phyloP scores from a whole-genome alignment of 2,888 invertebrate genomes.

The Gandaritis pyraliata region DNA sequence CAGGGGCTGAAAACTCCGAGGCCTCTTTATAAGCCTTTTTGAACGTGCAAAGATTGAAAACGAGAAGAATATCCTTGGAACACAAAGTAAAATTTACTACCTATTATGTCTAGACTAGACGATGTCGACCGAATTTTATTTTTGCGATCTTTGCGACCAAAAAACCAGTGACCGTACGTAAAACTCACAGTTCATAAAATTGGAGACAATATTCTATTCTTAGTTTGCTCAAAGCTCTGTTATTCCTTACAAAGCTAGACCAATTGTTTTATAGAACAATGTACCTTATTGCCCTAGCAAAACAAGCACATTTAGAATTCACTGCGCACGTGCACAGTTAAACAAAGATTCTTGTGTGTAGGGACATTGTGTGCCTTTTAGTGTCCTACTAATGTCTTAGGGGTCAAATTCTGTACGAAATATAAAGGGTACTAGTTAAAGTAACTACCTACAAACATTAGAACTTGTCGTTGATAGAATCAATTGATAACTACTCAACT shows the following conservation, averaged over 20 bases:
- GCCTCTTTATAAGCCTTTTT: background rate
- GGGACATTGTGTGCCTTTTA: conserved; percentile 21
- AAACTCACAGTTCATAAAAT: conserved; percentile 6
- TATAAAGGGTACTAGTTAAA: background rate
- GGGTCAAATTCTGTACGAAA: conserved; percentile 17
- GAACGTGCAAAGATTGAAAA: background rate
- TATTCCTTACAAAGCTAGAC: conserved; percentile 13
- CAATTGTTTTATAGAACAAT: conserved; percentile 29
- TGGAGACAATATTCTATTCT: conserved; percentile 7
- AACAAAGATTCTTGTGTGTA: conserved; percentile 28
- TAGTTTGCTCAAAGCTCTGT: conserved; percentile 14
- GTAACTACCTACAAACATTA: too few relatives aligned
- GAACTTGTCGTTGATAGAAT: too few relatives aligned
- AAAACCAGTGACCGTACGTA: background rate
- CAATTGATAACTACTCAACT: too few relatives aligned
- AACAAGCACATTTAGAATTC: conserved; percentile 30
- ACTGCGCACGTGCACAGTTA: conserved; percentile 19
- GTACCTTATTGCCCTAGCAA: conserved; percentile 28
- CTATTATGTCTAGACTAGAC: conserved; percentile 6
- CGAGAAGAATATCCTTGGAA: background rate
- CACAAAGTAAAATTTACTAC: background rate
- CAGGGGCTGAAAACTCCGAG: background rate
- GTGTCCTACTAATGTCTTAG: conserved; percentile 7
- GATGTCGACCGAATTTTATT: background rate
- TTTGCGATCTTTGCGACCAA: background rate